phyloP scores from a whole-genome alignment of 2,797 vertebrate species.

The Hoplostethus mediterraneus region DNA sequence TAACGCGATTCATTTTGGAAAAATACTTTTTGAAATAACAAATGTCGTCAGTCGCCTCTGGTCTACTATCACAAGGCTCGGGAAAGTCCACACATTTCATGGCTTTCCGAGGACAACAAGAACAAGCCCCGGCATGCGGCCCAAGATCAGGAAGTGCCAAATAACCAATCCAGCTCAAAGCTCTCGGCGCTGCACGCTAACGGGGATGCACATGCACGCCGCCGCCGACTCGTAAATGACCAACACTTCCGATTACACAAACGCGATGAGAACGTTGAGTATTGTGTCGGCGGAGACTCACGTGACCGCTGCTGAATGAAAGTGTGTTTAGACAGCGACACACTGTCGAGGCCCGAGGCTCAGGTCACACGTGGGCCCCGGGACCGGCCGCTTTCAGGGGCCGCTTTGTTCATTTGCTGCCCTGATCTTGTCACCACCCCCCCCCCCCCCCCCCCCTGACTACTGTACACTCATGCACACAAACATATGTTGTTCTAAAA shows the following conservation, averaged over 20 bases:
- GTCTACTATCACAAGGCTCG: conserved; percentile 21
- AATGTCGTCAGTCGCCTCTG: conserved; percentile 15
- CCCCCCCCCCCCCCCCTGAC: background rate
- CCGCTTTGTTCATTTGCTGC: conserved; percentile 41
- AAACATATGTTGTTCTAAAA: background rate
- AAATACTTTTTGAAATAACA: background rate
- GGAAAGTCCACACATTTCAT: background rate
- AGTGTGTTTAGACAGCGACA: conserved; percentile 8
- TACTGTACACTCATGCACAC: background rate
- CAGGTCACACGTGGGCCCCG: conserved; percentile 28
- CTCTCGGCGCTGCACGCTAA: conserved; percentile 11
- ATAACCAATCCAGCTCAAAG: conserved; percentile 14
- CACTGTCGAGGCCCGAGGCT: conserved; percentile 31
- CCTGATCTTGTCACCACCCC: background rate
- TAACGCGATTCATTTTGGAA: background rate
- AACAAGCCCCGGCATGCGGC: conserved; percentile 12
- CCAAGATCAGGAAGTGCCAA: conserved; percentile 25
- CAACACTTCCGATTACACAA: conserved; percentile 27
- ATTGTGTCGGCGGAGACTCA: conserved; percentile 26
- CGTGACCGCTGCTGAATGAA: conserved; percentile 31
- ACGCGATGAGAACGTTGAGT: conserved; percentile 3
- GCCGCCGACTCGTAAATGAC: background rate
- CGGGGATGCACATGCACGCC: background rate
- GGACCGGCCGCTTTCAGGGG: background rate
- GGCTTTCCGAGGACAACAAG: background rate